These are phyloP conservation scores for Enteromius unitaeniatus DNA, from an alignment of 2,797 vertebrate species.

Conservation along the genomic window DNA sequence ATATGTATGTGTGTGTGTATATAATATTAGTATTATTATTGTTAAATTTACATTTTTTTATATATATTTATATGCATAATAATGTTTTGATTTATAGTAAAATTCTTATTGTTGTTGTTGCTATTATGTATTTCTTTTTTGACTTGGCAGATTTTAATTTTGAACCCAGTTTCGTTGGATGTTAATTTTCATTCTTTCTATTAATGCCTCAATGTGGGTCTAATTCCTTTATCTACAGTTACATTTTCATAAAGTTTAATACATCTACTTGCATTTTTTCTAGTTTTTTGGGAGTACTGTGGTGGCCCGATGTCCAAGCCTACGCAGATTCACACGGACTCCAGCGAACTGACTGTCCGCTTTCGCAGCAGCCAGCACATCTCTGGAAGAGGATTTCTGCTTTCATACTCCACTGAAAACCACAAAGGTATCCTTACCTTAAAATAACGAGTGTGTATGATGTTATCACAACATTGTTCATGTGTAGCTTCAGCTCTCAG, in stretches of 20 bases:
- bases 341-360: conserved; percentile 80
- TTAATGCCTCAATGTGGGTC: neutral
- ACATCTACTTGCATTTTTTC: conserved; percentile 10
- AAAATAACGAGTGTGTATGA: neutral
- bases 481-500: neutral
- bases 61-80: no score
- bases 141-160: neutral
- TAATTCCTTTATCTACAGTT: neutral
- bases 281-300: conserved; percentile 77
- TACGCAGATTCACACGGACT: conserved; percentile 76
- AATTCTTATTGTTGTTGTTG: no score
- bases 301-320: conserved; percentile 70
- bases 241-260: neutral
- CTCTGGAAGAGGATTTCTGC: conserved; percentile 85
- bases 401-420: conserved; percentile 83
- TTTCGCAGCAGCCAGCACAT: conserved; percentile 82
- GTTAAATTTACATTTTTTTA: no score
- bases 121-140: no score
- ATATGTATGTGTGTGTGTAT: no score
- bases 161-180: neutral
- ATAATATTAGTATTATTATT: no score
- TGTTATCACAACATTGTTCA: neutral
- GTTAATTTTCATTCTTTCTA: neutral
- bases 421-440: conserved; percentile 77
- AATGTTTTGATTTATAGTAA: no score